These are phyloP conservation scores for Drosophila lacteicornis DNA, from an alignment of 1,140 invertebrate species.

Conservation along the genomic window DNA sequence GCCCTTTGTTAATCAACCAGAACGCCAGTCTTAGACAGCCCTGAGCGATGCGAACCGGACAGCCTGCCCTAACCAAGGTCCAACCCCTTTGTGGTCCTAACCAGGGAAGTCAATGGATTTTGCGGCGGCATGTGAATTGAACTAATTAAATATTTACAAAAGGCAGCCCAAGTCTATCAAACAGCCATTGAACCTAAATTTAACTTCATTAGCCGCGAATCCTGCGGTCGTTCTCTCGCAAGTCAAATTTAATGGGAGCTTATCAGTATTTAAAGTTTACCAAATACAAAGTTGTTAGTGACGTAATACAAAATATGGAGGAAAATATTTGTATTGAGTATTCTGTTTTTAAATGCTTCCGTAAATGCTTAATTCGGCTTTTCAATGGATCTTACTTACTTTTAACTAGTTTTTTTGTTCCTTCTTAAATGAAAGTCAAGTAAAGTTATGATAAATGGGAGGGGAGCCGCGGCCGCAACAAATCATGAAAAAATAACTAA, in stretches of 20 bases:
- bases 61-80: slow-evolving; percentile 6
- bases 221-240: slow-evolving; percentile 19
- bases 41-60: slow-evolving; percentile 1
- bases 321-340: too few species aligned
- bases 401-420: slow-evolving; percentile 4
- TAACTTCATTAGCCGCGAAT: slow-evolving; percentile 53
- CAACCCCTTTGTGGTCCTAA: slow-evolving; percentile 13
- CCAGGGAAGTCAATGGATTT: slow-evolving; percentile 50
- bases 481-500: slow-evolving; percentile 68
- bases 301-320: not conserved
- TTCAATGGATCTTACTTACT: not conserved
- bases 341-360: not conserved
- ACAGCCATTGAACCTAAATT: slow-evolving; percentile 25
- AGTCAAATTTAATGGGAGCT: slow-evolving; percentile 29
- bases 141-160: slow-evolving; percentile 80
- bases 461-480: slow-evolving; percentile 34
- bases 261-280: slow-evolving; percentile 9
- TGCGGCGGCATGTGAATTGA: slow-evolving; percentile 63
- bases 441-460: slow-evolving; percentile 70
- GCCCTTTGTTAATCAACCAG: slow-evolving; percentile 42
- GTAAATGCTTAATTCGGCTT: not conserved
- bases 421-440: slow-evolving; percentile 18
- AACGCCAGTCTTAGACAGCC: slow-evolving; percentile 5
- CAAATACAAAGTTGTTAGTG: not conserved
- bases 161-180: slow-evolving; percentile 31